Conservation (phyloP, 2,113 vertebrate genomes). For the Notiomystis cincta region DNA sequence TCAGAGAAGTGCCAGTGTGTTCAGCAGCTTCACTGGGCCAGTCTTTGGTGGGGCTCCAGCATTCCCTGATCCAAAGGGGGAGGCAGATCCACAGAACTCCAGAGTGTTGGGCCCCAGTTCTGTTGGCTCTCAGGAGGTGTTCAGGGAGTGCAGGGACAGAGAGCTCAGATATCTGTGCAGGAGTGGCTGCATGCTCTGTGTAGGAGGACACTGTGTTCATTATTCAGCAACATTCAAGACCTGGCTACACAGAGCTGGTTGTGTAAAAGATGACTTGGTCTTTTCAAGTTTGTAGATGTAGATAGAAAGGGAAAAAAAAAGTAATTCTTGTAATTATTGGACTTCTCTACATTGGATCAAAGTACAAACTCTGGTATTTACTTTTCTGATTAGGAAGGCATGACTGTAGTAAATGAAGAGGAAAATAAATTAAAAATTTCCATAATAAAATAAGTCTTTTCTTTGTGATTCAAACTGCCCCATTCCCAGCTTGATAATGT, state of each 20-base stretch:
- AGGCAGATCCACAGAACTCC: too few relatives aligned
- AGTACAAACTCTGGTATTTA: constrained; percentile 40
- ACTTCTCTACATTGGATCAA: not conserved
- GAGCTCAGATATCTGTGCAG: not conserved
- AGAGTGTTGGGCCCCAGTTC: accelerated
- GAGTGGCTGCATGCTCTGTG: not conserved
- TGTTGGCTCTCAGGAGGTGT: accelerated
- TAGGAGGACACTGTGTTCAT: accelerated
- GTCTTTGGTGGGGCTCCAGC: not conserved
- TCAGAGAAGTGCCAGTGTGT: not conserved
- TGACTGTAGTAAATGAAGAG: constrained; percentile 52
- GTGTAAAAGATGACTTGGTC: not conserved
- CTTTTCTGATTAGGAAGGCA: constrained; percentile 60
- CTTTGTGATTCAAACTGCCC: constrained; percentile 31
- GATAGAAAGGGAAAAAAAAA: not conserved
- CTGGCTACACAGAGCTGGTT: not conserved
- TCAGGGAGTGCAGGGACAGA: not conserved
- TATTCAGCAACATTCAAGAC: not conserved
- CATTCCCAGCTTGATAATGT: constrained; percentile 43
- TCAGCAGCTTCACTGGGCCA: not conserved
- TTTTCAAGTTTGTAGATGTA: constrained; percentile 3
- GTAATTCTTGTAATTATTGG: constrained; percentile 19
- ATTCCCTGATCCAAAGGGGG: not conserved
- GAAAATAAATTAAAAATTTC: not conserved
- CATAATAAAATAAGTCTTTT: constrained; percentile 34